phyloP scores from a whole-genome alignment of 2,797 vertebrate genomes.

The Leptoclinus maculatus region DNA sequence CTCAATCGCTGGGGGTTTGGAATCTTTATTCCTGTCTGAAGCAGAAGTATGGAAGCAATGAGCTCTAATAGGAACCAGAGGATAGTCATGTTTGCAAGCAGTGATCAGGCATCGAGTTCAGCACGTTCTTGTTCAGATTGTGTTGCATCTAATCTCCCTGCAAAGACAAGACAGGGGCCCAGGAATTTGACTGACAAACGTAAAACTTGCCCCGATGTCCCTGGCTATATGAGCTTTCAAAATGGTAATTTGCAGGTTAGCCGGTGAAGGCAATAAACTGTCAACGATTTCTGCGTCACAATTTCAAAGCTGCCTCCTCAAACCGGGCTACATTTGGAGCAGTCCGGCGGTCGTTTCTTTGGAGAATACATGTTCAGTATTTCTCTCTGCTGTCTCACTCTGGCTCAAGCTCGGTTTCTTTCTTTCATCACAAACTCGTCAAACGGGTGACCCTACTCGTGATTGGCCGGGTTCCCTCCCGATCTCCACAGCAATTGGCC shows the following conservation, averaged over 20 bases:
- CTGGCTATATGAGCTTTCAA: conserved; percentile 35
- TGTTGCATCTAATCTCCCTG: conserved; percentile 71
- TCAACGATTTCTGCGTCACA: conserved; percentile 39
- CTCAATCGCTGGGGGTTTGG: conserved; percentile 69
- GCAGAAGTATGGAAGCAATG: conserved; percentile 81
- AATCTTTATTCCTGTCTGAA: conserved; percentile 74
- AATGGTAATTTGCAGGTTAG: conserved; percentile 58
- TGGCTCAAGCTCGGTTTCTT: conserved; percentile 49
- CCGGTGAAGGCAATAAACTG: conserved; percentile 64
- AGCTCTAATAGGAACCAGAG: conserved; percentile 81
- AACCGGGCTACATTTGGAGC: conserved; percentile 20
- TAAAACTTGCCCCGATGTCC: conserved; percentile 41
- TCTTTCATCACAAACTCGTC: conserved; percentile 81
- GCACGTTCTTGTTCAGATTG: conserved; percentile 69
- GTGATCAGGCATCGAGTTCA: conserved; percentile 70
- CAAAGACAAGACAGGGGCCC: conserved; percentile 58
- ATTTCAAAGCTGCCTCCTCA: conserved; percentile 35
- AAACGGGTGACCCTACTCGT: conserved; percentile 77
- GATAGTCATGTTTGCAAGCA: conserved; percentile 70
- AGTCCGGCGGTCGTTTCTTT: conserved; percentile 21
- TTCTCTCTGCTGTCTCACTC: conserved; percentile 49
- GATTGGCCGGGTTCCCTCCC: conserved; percentile 59
- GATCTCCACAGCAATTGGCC: conserved; percentile 62
- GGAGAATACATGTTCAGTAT: conserved; percentile 52
- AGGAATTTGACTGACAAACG: conserved; percentile 62